Evolutionary conservation across 2,888 invertebrate species (phyloP), one percentile per base, ranked within the genome.

Genomic region (Troides helena): DNA sequence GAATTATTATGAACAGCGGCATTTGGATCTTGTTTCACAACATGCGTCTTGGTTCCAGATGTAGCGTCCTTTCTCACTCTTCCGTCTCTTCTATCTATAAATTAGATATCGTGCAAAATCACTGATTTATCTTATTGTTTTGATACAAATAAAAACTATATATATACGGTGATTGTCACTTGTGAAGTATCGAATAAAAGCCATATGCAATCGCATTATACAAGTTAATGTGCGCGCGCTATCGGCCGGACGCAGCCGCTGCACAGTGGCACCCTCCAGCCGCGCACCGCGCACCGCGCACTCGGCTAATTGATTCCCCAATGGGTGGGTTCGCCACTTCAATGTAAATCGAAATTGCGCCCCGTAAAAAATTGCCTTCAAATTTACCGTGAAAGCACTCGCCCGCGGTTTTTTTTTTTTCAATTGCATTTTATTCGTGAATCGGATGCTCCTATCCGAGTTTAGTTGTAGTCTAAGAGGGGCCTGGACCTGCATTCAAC

Each of bases 251-350:
- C 73, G 77, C 83, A 85, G 84, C 81, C 83, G 82, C 81, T 82
- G 65, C 59, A 65, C 21, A 43, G 80, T 74, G 71, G 71, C 74
- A 75, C 78, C 78, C 78, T 12, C 43, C 43, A 43, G 12, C 12
- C 43, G 8, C 43, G 7, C 39, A 5, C 39, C 8, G 7, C 8
- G 50, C 58, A 58, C 70, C 76, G 74, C 77, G 61, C 65, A 74
- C 76, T 75, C 75, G 75, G 77, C 80, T 85, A 85, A 85, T 85
- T 85, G 83, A 81, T 83, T 81, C 80, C 80, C 78, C 70, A 72
- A 25, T 59, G 60, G 58, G 60, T 43, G 58, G 46, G 46, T 46
- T 46, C 46, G 46, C 39, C 67, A 67, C 67, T 70, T 57, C 67
- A 67, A 70, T 70, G 70, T 63, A 67, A 70, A 67, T 70, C 66